phyloP scores from a whole-genome alignment of 2,113 vertebrate species.

The Actenoides hombroni region DNA sequence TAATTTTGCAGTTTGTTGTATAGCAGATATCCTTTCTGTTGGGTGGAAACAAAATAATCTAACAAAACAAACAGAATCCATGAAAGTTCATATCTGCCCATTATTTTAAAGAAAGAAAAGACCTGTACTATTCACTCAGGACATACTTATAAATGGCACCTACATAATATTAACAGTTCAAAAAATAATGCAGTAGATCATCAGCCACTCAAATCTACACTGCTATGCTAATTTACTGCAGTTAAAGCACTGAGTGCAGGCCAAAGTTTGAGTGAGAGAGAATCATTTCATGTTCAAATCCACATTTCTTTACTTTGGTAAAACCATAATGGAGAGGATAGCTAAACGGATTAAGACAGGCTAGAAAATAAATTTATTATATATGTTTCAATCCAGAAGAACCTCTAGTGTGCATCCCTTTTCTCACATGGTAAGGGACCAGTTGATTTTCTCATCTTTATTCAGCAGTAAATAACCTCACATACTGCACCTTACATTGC shows the following conservation, averaged over 20 bases:
- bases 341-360: not conserved
- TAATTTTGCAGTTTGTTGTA: not conserved
- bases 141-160: not conserved
- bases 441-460: constrained; percentile 17
- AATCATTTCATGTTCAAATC: not conserved
- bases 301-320: not conserved
- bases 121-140: not conserved
- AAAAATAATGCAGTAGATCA: not conserved
- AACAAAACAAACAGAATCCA: not conserved
- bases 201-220: not conserved
- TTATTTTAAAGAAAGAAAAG: not conserved
- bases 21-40: not conserved
- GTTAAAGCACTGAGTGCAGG: not conserved
- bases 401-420: not conserved
- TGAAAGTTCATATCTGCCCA: not conserved
- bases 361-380: not conserved
- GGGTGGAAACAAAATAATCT: not conserved
- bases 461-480: not conserved
- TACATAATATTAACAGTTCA: not conserved
- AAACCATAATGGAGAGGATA: not conserved
- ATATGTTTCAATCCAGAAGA: not conserved
- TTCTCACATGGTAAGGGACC: not conserved
- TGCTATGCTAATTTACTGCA: not conserved
- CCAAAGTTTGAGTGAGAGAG: not conserved
- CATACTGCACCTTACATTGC: not conserved